These are phyloP conservation scores for Trachelus tabidus DNA, from an alignment of 2,888 invertebrate species.

Conservation along the genomic window DNA sequence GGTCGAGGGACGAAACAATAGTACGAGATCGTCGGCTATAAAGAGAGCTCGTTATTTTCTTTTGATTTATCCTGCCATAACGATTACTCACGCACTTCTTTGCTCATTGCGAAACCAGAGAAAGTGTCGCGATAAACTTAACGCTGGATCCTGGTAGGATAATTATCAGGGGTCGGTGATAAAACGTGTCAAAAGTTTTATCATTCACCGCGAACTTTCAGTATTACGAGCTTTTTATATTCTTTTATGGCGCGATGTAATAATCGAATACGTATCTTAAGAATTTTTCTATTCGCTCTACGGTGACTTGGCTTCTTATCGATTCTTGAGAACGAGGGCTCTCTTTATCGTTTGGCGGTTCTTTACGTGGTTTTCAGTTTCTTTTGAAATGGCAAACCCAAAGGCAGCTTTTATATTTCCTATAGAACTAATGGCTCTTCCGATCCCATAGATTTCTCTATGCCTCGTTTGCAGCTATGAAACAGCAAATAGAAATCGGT, in stretches of 20 bases:
- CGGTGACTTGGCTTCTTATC: neutral
- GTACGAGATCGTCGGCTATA: neutral
- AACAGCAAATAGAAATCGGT: neutral
- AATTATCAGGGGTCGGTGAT: neutral
- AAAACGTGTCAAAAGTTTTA: neutral
- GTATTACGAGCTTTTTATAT: neutral
- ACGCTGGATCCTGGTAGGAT: neutral
- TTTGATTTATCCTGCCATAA: neutral
- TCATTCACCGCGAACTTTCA: neutral
- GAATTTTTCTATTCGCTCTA: neutral
- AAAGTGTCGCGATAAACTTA: neutral
- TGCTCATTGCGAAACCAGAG: neutral
- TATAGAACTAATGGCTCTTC: neutral
- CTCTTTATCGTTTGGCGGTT: neutral
- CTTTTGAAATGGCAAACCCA: neutral
- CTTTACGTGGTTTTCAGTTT: neutral
- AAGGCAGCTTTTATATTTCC: neutral
- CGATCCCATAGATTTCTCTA: neutral
- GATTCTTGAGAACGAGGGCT: neutral
- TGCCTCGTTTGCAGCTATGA: neutral
- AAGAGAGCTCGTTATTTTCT: neutral
- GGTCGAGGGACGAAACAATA: neutral
- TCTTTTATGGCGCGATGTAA: neutral
- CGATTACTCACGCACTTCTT: neutral
- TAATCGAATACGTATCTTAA: neutral